Percentiles rank a stretch among this genome's conserved stretches.
phyloP scores from a whole-genome alignment of 2,888 invertebrate genomes.

The Acanthopleura granulata region DNA sequence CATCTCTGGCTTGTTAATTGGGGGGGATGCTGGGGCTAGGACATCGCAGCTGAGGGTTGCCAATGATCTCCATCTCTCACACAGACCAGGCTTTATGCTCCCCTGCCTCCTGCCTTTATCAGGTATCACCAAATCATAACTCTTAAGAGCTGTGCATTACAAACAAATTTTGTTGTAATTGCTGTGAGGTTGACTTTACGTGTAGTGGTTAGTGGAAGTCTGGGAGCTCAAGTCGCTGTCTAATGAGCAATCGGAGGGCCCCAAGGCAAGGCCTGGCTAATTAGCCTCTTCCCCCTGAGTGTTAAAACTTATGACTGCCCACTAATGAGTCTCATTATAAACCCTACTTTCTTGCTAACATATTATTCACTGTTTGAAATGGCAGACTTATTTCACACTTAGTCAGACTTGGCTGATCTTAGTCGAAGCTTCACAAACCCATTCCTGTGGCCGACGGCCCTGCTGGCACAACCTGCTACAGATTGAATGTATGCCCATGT shows the following conservation, averaged over 20 bases:
- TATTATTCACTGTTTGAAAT: constrained; percentile 20
- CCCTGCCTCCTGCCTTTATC: constrained; percentile 8
- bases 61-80: constrained; percentile 13
- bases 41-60: neutral
- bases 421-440: too few species aligned
- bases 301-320: constrained; percentile 19
- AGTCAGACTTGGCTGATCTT: constrained; percentile 8
- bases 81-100: constrained; percentile 2
- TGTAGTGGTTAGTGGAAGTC: neutral
- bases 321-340: constrained; percentile 20
- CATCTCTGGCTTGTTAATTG: neutral
- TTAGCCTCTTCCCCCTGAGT: constrained; percentile 17
- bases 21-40: neutral
- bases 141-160: constrained; percentile 15
- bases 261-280: neutral
- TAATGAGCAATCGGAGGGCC: constrained; percentile 15
- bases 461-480: too few species aligned
- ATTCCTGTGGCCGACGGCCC: too few species aligned
- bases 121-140: constrained; percentile 19
- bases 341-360: neutral
- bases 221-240: neutral
- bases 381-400: constrained; percentile 19
- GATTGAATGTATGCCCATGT: too few species aligned
- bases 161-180: constrained; percentile 17
- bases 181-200: constrained; percentile 2